These are phyloP conservation scores for Tadarida brasiliensis DNA, from an alignment of 2,797 vertebrate genomes.

Conservation along the genomic window DNA sequence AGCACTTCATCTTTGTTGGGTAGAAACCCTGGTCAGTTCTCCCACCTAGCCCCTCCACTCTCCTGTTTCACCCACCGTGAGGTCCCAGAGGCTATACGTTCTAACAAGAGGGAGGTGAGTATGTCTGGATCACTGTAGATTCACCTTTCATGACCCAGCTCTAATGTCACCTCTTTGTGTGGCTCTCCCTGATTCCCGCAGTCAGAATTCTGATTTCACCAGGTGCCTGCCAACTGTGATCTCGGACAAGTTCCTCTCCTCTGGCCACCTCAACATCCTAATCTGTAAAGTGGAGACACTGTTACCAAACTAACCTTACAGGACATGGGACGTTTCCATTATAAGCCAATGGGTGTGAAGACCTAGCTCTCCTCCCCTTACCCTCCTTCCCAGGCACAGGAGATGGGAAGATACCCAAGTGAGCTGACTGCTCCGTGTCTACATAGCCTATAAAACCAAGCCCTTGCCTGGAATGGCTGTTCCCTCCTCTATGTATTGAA, in stretches of 20 bases:
- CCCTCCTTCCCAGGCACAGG: neutral
- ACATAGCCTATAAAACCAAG: neutral
- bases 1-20: neutral
- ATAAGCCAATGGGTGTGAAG: neutral
- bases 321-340: neutral
- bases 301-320: neutral
- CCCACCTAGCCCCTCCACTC: neutral
- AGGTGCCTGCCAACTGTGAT: neutral
- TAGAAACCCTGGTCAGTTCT: neutral
- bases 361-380: neutral
- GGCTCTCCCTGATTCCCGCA: neutral
- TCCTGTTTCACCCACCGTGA: neutral
- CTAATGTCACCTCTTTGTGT: neutral
- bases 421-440: neutral
- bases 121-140: neutral
- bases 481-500: neutral
- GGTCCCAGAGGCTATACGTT: neutral
- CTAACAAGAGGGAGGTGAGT: neutral
- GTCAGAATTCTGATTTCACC: neutral
- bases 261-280: neutral
- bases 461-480: neutral
- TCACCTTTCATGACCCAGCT: neutral
- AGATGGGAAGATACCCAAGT: neutral
- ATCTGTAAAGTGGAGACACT: neutral
- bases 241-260: neutral